These are phyloP conservation scores for Galeruca laticollis DNA, from an alignment of 2,888 invertebrate genomes.

Conservation along the genomic window DNA sequence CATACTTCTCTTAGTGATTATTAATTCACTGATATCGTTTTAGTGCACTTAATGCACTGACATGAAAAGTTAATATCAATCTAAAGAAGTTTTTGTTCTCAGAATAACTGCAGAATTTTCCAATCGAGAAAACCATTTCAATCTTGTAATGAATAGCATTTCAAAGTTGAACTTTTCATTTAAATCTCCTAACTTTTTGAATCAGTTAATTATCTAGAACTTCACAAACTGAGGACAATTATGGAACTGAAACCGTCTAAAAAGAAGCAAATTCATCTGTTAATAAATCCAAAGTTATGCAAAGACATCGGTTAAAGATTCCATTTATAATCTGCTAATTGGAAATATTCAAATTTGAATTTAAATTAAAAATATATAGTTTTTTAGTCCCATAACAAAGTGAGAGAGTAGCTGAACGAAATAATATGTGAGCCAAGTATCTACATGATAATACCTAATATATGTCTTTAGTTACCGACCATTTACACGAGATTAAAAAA, in stretches of 20 bases:
- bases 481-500: too few species aligned
- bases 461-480: too few species aligned
- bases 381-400: too few species aligned
- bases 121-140: conserved; percentile 8
- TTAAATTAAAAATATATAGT: too few species aligned
- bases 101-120: conserved; percentile 13
- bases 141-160: conserved; percentile 13
- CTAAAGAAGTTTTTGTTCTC: conserved; percentile 5
- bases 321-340: too few species aligned
- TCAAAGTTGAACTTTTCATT: conserved; percentile 9
- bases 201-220: conserved; percentile 14
- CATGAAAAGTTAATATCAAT: not conserved
- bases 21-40: not conserved
- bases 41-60: not conserved
- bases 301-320: not conserved
- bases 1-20: not conserved
- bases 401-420: too few species aligned
- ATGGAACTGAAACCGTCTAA: not conserved
- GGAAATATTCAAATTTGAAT: too few species aligned
- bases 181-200: conserved; percentile 4
- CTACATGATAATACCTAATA: too few species aligned
- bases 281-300: not conserved
- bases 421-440: too few species aligned
- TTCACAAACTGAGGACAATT: conserved; percentile 3
- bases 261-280: not conserved